These are phyloP conservation scores for Serranus cabrilla DNA, from an alignment of 2,797 vertebrate genomes.

Conservation along the genomic window DNA sequence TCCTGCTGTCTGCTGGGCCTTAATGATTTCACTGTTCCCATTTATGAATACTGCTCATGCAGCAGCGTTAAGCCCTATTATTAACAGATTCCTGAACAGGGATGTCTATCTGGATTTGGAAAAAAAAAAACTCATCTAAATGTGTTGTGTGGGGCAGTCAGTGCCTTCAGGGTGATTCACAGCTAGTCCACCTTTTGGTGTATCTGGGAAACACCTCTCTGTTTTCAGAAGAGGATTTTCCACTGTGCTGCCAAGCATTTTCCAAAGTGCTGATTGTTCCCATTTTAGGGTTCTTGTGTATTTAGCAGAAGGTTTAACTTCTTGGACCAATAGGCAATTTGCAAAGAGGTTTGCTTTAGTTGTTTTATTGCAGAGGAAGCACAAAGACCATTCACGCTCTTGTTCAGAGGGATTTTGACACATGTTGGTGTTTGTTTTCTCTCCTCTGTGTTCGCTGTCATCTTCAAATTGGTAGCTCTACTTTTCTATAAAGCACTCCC, in stretches of 20 bases:
- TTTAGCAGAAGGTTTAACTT: conserved; percentile 38
- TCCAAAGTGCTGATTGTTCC: conserved; percentile 52
- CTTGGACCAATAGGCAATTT: conserved; percentile 16
- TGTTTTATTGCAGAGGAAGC: conserved; percentile 22
- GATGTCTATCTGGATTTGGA: conserved; percentile 56
- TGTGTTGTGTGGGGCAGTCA: conserved; percentile 56
- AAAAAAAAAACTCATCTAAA: conserved; percentile 44
- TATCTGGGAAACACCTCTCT: conserved; percentile 72
- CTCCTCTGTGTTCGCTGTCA: conserved; percentile 3
- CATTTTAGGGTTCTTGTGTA: conserved; percentile 43
- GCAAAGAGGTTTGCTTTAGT: conserved; percentile 21
- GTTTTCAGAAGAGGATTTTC: conserved; percentile 69
- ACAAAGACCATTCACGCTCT: conserved; percentile 24
- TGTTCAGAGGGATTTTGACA: conserved; percentile 34
- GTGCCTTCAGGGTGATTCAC: conserved; percentile 65
- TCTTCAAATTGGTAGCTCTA: conserved; percentile 13
- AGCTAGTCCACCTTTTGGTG: conserved; percentile 44
- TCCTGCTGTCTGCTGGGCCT: conserved; percentile 38
- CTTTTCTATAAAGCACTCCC: conserved; percentile 11
- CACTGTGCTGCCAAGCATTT: conserved; percentile 56
- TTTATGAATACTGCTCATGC: conserved; percentile 51
- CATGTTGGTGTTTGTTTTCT: conserved; percentile 51
- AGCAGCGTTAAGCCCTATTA: conserved; percentile 65
- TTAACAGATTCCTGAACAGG: conserved; percentile 78
- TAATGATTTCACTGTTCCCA: conserved; percentile 40